These are phyloP conservation scores for Leucophenga varia DNA, from an alignment of 1,140 invertebrate species.

Conservation along the genomic window DNA sequence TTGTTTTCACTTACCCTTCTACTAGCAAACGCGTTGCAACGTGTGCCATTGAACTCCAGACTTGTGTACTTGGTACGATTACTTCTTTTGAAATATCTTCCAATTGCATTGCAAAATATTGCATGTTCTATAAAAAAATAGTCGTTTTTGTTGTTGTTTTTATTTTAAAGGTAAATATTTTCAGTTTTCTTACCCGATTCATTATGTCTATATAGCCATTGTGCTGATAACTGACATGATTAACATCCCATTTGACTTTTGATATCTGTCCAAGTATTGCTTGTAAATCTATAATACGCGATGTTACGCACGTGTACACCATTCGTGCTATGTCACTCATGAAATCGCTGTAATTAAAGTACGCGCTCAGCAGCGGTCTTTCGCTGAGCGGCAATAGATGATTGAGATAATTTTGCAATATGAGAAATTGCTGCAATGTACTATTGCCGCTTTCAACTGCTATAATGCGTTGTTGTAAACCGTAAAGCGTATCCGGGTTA, in stretches of 20 bases:
- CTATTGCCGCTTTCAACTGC: slow-evolving; percentile 91
- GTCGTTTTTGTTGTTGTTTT: background rate
- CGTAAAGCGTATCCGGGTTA: slow-evolving; percentile 73
- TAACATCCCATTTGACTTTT: slow-evolving; percentile 94
- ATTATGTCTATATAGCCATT: slow-evolving; percentile 83
- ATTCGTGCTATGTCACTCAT: slow-evolving; percentile 74
- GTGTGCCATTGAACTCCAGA: slow-evolving; percentile 88
- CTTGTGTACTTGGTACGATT: slow-evolving; percentile 68
- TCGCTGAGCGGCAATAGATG: slow-evolving; percentile 62
- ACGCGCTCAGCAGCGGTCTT: slow-evolving; percentile 54
- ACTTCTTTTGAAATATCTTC: slow-evolving; percentile 69
- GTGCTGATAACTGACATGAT: slow-evolving; percentile 94
- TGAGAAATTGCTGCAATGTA: slow-evolving; percentile 82
- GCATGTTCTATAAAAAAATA: slow-evolving; percentile 67
- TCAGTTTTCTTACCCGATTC: slow-evolving; percentile 59
- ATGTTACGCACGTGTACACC: slow-evolving; percentile 81
- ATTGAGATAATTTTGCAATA: slow-evolving; percentile 80
- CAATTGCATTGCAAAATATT: slow-evolving; percentile 75
- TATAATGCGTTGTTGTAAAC: slow-evolving; percentile 81
- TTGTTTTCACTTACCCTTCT: slow-evolving; percentile 74
- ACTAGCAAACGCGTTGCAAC: slow-evolving; percentile 84
- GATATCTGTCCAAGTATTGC: slow-evolving; percentile 80
- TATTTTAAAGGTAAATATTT: background rate
- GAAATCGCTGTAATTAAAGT: slow-evolving; percentile 58
- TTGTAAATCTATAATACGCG: slow-evolving; percentile 77